These are phyloP conservation scores for Myiozetetes cayanensis DNA, from an alignment of 2,113 vertebrate genomes.

Conservation along the genomic window DNA sequence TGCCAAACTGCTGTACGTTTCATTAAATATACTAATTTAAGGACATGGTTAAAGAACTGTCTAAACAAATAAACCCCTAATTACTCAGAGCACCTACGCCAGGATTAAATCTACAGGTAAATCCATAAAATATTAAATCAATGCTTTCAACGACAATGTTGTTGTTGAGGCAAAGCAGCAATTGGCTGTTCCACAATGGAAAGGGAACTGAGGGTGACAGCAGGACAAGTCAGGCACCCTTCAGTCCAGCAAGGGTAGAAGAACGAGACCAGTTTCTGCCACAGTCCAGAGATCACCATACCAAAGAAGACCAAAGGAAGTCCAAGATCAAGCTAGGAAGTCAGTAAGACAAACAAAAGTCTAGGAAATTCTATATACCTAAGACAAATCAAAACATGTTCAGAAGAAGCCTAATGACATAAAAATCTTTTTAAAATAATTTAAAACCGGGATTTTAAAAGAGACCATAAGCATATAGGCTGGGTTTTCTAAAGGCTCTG, in stretches of 20 bases:
- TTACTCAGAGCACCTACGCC: neutral
- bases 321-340: neutral
- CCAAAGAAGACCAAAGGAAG: neutral
- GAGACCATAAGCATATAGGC: neutral
- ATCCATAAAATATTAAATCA: neutral
- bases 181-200: neutral
- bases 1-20: neutral
- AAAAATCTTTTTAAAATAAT: neutral
- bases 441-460: neutral
- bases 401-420: neutral
- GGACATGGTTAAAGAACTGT: neutral
- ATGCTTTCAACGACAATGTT: neutral
- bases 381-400: neutral
- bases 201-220: neutral
- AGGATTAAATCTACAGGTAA: neutral
- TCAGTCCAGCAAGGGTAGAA: neutral
- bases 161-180: neutral
- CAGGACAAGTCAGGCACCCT: neutral
- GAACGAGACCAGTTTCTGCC: neutral
- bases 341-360: neutral
- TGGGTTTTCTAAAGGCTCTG: neutral
- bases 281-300: neutral
- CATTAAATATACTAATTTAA: neutral
- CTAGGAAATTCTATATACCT: neutral
- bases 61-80: neutral